Evolutionary conservation across 2,888 invertebrate species (phyloP).

Genomic region (Drosophila buzzatii): DNA sequence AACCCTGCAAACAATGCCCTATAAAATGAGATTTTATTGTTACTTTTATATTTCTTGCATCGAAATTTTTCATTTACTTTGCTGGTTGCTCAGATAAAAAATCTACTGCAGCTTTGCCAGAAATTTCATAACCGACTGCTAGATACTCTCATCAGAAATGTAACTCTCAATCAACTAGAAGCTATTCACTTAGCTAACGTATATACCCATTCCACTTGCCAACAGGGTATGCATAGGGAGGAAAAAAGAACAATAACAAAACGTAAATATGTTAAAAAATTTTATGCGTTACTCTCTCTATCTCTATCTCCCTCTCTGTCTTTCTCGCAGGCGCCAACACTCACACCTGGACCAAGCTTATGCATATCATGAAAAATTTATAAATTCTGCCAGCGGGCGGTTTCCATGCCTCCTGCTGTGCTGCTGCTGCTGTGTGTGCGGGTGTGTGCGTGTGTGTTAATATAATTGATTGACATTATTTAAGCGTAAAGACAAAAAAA

Average conservation of each 20-base stretch:
- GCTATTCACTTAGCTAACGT: background rate
- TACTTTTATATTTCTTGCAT: background rate
- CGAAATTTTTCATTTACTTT: background rate
- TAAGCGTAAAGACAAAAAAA: conserved; percentile 51
- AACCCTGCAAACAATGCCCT: background rate
- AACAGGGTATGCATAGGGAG: background rate
- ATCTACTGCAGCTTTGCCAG: background rate
- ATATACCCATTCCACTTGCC: background rate
- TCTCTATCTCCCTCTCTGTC: background rate
- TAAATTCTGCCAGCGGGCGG: conserved; percentile 45
- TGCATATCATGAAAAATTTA: conserved; percentile 52
- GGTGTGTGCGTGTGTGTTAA: conserved; percentile 33
- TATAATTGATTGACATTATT: conserved; percentile 62
- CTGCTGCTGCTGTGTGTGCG: conserved; percentile 2
- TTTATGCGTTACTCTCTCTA: conserved; percentile 20
- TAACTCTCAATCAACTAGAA: too few species aligned
- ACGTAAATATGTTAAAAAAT: conserved; percentile 38
- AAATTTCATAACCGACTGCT: background rate
- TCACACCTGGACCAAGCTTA: conserved; percentile 16
- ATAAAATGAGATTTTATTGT: conserved; percentile 9
- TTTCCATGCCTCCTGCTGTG: conserved; percentile 25
- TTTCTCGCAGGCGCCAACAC: background rate
- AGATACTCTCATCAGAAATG: background rate
- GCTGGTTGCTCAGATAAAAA: background rate
- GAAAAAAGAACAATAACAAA: conserved; percentile 2